Conservation (phyloP, 2,113 vertebrate genomes). For the Limanda limanda region DNA sequence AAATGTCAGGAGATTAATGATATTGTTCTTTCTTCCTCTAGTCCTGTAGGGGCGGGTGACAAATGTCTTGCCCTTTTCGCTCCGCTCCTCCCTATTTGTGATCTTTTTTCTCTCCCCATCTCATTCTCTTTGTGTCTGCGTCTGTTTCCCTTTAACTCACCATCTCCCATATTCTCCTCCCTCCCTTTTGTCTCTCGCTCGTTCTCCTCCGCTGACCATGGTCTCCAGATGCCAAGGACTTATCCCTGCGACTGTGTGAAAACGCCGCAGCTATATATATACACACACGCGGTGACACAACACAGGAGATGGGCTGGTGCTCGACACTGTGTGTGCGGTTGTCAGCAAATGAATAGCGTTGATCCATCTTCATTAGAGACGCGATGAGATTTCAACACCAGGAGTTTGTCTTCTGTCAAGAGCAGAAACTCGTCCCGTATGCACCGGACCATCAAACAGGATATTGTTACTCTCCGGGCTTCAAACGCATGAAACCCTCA, state of each 20-base stretch:
- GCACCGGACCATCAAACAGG: conserved; percentile 62
- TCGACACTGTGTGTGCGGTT: conserved; percentile 72
- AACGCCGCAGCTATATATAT: conserved; percentile 44
- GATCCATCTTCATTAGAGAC: conserved; percentile 89
- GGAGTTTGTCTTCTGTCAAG: conserved; percentile 52
- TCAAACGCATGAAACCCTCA: conserved; percentile 13
- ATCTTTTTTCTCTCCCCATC: conserved; percentile 42
- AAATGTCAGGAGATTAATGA: conserved; percentile 88
- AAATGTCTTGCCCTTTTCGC: conserved; percentile 83
- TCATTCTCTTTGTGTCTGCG: conserved; percentile 37
- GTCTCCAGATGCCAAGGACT: conserved; percentile 59
- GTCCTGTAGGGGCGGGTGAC: conserved; percentile 77
- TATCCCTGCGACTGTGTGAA: conserved; percentile 23
- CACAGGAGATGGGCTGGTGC: conserved; percentile 71
- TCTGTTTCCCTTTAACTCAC: conserved; percentile 47
- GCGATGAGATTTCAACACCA: conserved; percentile 54
- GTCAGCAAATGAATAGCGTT: conserved; percentile 84
- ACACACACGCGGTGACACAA: conserved; percentile 69
- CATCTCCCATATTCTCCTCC: conserved; percentile 9
- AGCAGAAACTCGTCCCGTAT: conserved; percentile 52
- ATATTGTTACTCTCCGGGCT: conserved; percentile 26
- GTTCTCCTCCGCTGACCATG: conserved; percentile 59
- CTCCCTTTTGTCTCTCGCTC: conserved; percentile 37
- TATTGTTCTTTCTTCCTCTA: conserved; percentile 78
- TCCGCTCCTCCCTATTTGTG: conserved; percentile 68